Base-by-base conservation (phyloP, 2,888 invertebrate species). In the Orchesellides sinensis region DNA sequence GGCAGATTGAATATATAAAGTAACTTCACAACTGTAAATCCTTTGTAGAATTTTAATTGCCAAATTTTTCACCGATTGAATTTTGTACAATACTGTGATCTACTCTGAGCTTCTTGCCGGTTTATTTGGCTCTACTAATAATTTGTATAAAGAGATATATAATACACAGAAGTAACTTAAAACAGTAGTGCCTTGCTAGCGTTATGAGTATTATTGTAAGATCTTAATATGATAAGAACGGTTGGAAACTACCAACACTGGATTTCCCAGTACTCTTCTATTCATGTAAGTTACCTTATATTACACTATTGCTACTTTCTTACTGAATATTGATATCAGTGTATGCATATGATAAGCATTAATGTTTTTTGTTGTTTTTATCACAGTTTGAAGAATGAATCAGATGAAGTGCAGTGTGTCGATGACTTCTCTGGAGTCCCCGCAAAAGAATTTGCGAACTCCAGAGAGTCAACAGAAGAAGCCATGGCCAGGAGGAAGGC, bases 391-490 rank as follows among this genome's bases (percentile, higher is more conserved):
- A 66, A 84, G 59, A 85, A 87, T 87, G 87, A 85, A 84, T 85
- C 87, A 84, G 85, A 87, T 87, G 86, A 87, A 85, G 86, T 86
- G 86, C 82, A 87, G 87, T 66, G 72, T 83, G 54, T 87, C 87
- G 40, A 86, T 87, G 87, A 84, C 86, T 68, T 86, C 86, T 63
- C 78, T 87, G 86, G 86, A 84, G 80, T 83, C 84, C 17, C 80
- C 83, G 45, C 82, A 85, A 70, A 86, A 82, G 21, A 65, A 74
- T 74, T 70, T 85, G 80, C 83, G 75, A 65, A 85, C 87, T 77
- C 87, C 87, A 47, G 85, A 87, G 80, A 70, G 78, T 59, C 59
- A 81, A 12, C 78, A 78, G 29, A 87, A 85, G 63, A 85, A 85
- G 80, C 83, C 78, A 45, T 78, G 78, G 75, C 68, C 80, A 70